Base-by-base conservation (phyloP, 1,140 invertebrate genomes). In the Aphaenogaster floridana region DNA sequence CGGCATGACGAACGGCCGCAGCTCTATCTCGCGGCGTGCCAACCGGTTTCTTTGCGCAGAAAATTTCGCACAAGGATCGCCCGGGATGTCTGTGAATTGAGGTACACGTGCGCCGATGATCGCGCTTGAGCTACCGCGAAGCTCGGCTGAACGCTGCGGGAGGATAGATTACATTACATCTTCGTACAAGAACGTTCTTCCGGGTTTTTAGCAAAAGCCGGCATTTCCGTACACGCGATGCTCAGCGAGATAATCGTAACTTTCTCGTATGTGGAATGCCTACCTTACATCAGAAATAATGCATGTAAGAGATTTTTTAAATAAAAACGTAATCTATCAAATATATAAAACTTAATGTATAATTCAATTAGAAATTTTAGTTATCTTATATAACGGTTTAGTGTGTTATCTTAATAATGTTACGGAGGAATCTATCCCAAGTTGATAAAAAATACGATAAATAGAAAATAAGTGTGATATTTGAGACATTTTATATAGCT, bases 41-140 rank as follows among this genome's bases (percentile, higher is more conserved):
- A 90, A 90, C 89, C 88, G 88, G 89, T 90, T 90, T 48, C 78
- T 21, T 83, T 54, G 28, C 39, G 69, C 39, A 54, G 69, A 61
- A 61, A 89, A 71, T 90, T 89, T 77, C 34, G 89, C 88, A 50
- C 85, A 45, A 28, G 88, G 61, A 81, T 81, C 42, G 71, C 50
- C 28, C 87, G 84, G 17, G 87, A 81, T 89, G 52, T n/a, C 52
- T 45, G 63, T 50, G 71, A 79, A 90, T 90, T 68, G 88, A 86
- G 54, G 74, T 89, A 84, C 89, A 79, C 77, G 85, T 52, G 85
- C 72, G 78, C 72, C 61, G 66, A 89, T 87, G 80, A 66, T 71
- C 39, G n/a, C 74, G 61, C 54, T 21, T 57, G 71, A 13, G 77
- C 71, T 72, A 87, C 42, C 61, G 57, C 39, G 17, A 57, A 36